A percentile compares a stretch with the other conserved stretches of the same genome.
Conservation (phyloP, 2,797 vertebrate species). For the Chlorospingus flavigularis region DNA sequence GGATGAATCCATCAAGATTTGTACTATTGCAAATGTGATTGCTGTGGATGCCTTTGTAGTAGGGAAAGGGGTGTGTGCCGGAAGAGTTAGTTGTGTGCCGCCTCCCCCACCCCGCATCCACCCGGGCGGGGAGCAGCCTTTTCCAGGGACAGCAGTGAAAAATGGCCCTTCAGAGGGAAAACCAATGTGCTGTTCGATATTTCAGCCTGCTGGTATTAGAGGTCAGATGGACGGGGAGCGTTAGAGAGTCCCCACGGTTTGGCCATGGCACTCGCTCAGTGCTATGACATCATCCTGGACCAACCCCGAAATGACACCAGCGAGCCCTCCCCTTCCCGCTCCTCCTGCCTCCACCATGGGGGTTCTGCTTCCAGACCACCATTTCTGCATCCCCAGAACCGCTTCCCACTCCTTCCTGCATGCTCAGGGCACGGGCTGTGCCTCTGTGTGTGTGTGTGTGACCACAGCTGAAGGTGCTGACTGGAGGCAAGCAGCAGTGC, state of each 20-base stretch:
- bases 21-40: slow-evolving; percentile 82
- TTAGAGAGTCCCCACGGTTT: slow-evolving; percentile 64
- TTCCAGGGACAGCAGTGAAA: not conserved
- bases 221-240: slow-evolving; percentile 72
- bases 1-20: slow-evolving; percentile 72
- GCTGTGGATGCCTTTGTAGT: slow-evolving; percentile 84
- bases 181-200: slow-evolving; percentile 34
- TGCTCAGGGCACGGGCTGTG: not conserved
- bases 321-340: slow-evolving; percentile 59
- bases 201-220: slow-evolving; percentile 59
- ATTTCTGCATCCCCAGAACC: slow-evolving; percentile 36
- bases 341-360: slow-evolving; percentile 60
- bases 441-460: not conserved
- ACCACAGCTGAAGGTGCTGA: not conserved
- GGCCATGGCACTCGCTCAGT: slow-evolving; percentile 72
- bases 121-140: not conserved
- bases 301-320: slow-evolving; percentile 76
- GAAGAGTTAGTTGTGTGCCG: slow-evolving; percentile 76
- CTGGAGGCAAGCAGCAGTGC: not conserved
- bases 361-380: slow-evolving; percentile 42
- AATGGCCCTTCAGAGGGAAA: slow-evolving; percentile 28
- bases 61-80: slow-evolving; percentile 82
- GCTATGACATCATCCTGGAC: slow-evolving; percentile 80
- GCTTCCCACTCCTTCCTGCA: not conserved
- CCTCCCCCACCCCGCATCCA: slow-evolving; percentile 61